Evolutionary conservation across 2,113 vertebrate species (phyloP).

Genomic region (Alectura lathami): DNA sequence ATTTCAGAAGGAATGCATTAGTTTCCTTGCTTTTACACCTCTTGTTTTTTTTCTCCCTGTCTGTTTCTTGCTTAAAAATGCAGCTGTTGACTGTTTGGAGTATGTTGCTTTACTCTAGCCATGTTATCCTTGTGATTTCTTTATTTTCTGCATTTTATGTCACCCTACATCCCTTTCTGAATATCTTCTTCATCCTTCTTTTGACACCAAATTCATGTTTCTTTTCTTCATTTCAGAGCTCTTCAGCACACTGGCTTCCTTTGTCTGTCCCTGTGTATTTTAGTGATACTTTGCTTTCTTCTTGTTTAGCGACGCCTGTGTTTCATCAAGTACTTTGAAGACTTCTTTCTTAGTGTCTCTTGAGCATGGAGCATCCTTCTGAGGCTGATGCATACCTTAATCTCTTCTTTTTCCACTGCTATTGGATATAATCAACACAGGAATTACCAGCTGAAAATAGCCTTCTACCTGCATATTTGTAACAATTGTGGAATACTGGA

Average conservation of each 20-base stretch:
- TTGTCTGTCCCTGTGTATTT: background rate
- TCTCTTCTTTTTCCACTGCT: background rate
- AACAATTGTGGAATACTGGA: background rate
- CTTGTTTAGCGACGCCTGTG: background rate
- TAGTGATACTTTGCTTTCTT: background rate
- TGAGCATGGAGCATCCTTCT: background rate
- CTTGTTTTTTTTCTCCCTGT: background rate
- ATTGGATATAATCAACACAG: background rate
- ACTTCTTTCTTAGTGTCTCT: background rate
- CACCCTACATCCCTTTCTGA: background rate
- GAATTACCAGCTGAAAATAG: slow-evolving; percentile 8
- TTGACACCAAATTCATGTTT: background rate
- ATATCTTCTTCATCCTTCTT: background rate
- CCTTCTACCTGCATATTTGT: background rate
- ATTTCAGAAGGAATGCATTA: background rate
- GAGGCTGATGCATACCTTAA: background rate
- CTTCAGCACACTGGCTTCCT: background rate
- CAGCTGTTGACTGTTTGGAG: background rate
- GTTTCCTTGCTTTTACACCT: background rate
- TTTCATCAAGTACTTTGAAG: background rate
- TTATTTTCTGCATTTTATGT: background rate
- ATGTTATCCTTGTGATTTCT: background rate
- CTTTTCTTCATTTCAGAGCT: background rate
- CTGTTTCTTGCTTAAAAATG: background rate
- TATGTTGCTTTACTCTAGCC: background rate